These are phyloP conservation scores for Petroica traversi DNA, from an alignment of 2,113 vertebrate genomes.

Conservation along the genomic window DNA sequence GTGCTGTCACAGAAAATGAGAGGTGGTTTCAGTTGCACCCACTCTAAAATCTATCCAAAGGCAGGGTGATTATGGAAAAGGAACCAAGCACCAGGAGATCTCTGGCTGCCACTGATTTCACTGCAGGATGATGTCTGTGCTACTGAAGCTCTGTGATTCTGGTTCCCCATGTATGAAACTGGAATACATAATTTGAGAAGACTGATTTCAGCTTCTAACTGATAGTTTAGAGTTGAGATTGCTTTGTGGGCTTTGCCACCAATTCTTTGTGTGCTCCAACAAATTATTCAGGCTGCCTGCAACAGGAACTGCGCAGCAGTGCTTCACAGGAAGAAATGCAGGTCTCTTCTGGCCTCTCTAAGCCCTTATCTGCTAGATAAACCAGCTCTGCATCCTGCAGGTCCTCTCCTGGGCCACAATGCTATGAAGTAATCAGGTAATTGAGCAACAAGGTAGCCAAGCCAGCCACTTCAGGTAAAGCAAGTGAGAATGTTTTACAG, in stretches of 20 bases:
- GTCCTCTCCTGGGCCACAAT: fast-evolving
- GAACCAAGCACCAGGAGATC: neutral
- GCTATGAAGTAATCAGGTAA: neutral
- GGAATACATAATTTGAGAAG: neutral
- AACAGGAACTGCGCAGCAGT: neutral
- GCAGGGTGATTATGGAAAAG: neutral
- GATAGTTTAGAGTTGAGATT: neutral
- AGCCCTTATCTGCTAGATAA: neutral
- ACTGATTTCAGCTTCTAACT: neutral
- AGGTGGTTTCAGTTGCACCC: neutral
- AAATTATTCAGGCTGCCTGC: neutral
- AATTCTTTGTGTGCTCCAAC: neutral
- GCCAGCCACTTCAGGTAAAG: neutral
- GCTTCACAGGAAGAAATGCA: neutral
- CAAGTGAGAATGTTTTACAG: neutral
- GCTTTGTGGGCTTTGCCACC: neutral
- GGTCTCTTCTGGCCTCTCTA: neutral
- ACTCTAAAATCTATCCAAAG: neutral
- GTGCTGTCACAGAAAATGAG: neutral
- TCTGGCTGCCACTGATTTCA: neutral
- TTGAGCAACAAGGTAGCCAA: neutral
- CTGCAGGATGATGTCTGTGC: neutral
- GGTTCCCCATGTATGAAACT: neutral
- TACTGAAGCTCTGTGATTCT: neutral
- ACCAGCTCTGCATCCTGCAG: neutral